Conservation (phyloP, 2,113 vertebrate species). For the Campylomormyrus tamandua region DNA sequence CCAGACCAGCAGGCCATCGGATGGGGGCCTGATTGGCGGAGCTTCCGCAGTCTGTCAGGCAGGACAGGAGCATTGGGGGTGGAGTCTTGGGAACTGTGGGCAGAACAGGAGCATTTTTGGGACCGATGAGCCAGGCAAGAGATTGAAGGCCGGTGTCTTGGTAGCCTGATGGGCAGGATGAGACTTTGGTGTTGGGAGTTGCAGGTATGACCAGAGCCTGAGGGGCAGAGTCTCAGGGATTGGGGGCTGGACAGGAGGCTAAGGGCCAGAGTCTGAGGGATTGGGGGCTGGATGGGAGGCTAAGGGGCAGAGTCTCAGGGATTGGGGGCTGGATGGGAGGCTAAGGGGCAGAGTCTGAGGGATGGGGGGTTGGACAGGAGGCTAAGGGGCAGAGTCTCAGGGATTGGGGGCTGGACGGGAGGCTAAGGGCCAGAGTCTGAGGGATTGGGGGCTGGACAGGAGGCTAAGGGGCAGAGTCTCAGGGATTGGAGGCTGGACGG, state of each 20-base stretch:
- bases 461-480: neutral
- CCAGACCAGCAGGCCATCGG: constrained; percentile 49
- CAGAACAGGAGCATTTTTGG: neutral
- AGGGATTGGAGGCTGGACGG: neutral
- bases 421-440: neutral
- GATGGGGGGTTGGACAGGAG: neutral
- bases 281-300: too few relatives aligned
- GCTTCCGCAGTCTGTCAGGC: constrained; percentile 7
- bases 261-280: neutral
- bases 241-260: neutral
- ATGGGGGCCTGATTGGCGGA: constrained; percentile 14
- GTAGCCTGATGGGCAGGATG: constrained; percentile 23
- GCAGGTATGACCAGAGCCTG: neutral
- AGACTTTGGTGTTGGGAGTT: neutral
- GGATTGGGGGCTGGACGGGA: neutral
- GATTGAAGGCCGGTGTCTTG: constrained; percentile 32
- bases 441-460: neutral
- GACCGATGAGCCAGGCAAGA: neutral
- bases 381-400: neutral
- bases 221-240: neutral
- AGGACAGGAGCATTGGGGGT: constrained; percentile 5
- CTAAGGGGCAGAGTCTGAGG: neutral
- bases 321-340: neutral
- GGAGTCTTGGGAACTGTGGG: constrained; percentile 37
- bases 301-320: too few relatives aligned